Conservation (phyloP, 2,797 vertebrate species). For the Sylvia borin region DNA sequence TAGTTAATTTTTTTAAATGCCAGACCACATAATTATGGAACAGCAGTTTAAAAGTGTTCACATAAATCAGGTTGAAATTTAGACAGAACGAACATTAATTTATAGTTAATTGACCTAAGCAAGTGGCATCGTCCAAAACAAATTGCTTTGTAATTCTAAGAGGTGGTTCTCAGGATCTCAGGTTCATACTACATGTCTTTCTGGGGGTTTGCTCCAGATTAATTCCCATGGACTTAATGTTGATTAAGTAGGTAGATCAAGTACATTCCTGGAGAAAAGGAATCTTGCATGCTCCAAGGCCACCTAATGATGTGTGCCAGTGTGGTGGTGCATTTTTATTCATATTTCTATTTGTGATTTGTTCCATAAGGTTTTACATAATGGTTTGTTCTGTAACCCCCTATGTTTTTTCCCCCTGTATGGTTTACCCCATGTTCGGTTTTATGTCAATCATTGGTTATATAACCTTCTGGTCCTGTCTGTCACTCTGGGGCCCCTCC, state of each 20-base stretch:
- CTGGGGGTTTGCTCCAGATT: background rate
- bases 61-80: background rate
- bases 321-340: too few species aligned
- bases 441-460: too few species aligned
- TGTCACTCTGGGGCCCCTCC: too few species aligned
- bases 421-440: too few species aligned
- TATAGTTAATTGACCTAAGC: background rate
- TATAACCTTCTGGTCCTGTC: too few species aligned
- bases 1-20: background rate
- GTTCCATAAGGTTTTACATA: too few species aligned
- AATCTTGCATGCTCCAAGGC: background rate
- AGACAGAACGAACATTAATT: background rate
- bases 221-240: background rate
- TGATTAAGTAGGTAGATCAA: background rate
- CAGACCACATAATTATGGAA: background rate
- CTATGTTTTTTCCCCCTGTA: too few species aligned
- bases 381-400: too few species aligned
- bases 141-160: background rate
- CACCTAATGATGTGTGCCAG: background rate
- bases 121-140: background rate
- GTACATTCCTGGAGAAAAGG: background rate
- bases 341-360: too few species aligned
- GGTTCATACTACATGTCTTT: background rate
- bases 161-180: background rate
- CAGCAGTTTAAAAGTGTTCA: background rate